A percentile compares a stretch with the other conserved stretches of the same genome.
Evolutionary conservation across 2,113 vertebrate genomes (phyloP).

Genomic region (Pontoporia blainvillei): DNA sequence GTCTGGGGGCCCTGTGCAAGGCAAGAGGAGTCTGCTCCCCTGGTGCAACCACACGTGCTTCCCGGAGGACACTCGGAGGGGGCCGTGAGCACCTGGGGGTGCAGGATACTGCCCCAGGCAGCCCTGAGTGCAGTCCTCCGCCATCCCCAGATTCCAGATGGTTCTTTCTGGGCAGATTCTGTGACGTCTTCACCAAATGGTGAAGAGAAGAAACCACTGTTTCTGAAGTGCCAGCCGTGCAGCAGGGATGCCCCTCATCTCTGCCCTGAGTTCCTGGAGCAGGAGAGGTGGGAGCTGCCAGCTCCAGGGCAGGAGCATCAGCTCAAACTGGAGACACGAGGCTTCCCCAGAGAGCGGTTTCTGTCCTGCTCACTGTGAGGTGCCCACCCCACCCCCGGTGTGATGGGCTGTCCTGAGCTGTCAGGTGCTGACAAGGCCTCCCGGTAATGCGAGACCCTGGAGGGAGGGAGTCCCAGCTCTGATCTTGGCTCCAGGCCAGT

Average conservation of each 20-base stretch:
- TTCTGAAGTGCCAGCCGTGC: background rate
- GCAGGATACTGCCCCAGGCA: fast-evolving
- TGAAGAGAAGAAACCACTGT: background rate
- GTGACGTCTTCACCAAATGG: background rate
- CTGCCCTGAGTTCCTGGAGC: background rate
- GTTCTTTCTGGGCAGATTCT: background rate
- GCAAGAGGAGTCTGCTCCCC: background rate
- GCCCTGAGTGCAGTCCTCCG: background rate
- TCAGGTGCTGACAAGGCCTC: background rate
- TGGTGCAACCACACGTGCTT: fast-evolving
- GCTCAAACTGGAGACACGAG: background rate
- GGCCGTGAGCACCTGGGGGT: background rate
- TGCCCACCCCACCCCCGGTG: background rate
- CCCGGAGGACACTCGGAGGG: background rate
- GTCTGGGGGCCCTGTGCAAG: fast-evolving
- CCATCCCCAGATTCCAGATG: background rate
- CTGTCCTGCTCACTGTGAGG: background rate
- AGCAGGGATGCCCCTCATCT: fast-evolving
- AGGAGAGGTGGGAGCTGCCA: background rate
- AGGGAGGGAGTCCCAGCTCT: background rate
- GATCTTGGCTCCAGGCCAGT: background rate
- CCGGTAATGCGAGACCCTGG: background rate
- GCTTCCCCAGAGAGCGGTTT: fast-evolving
- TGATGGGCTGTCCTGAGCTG: background rate
- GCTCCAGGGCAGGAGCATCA: background rate